Evolutionary conservation across 2,113 vertebrate genomes (phyloP).

Genomic region (Cynocephalus volans): DNA sequence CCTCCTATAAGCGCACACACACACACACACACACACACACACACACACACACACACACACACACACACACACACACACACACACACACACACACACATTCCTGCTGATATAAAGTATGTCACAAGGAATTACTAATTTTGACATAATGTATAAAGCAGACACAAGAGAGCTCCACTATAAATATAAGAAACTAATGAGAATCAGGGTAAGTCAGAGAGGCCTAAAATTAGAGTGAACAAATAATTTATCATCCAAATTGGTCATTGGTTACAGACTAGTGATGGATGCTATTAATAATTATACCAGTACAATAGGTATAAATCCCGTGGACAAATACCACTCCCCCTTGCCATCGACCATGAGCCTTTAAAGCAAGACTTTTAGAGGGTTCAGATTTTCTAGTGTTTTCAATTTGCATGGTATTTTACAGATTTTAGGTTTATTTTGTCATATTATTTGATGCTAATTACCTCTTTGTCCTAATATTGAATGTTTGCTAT

Average conservation of each 20-base stretch:
- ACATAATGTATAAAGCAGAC: neutral
- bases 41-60: too few species aligned
- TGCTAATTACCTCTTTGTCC: neutral
- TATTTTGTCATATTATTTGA: neutral
- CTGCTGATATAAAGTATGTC: neutral
- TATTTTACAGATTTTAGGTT: neutral
- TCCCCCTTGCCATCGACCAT: neutral
- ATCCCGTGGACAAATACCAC: rapidly evolving
- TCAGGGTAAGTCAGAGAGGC: neutral
- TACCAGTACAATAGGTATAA: neutral
- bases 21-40: too few species aligned
- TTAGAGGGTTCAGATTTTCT: neutral
- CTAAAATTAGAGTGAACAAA: neutral
- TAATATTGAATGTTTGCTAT: neutral
- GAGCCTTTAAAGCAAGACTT: neutral
- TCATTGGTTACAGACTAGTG: neutral
- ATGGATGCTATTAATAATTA: neutral
- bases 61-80: too few species aligned
- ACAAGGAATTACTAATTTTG: neutral
- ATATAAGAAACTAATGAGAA: neutral
- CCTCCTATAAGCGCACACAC: too few species aligned
- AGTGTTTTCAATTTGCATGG: neutral
- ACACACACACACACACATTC: too few species aligned
- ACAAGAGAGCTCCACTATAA: neutral
- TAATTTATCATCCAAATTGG: neutral